Evolutionary conservation across 2,113 vertebrate species (phyloP).

Genomic region (Aegypius monachus): DNA sequence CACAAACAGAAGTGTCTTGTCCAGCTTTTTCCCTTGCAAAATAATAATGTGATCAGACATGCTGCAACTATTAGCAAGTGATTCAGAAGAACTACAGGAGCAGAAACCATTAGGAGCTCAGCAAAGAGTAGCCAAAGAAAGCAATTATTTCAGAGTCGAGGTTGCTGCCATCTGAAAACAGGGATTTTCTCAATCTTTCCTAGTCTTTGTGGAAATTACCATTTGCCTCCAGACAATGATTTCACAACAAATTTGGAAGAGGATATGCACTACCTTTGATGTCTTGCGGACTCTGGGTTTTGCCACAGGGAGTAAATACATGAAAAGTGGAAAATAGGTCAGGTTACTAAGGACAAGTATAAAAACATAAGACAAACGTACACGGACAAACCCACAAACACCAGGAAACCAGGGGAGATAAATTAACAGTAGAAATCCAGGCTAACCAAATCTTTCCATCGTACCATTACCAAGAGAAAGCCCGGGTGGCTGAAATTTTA

Average conservation of each 20-base stretch:
- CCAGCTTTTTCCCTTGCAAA: background rate
- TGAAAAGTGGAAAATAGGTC: background rate
- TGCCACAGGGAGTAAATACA: background rate
- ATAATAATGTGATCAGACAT: rapidly evolving
- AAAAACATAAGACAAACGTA: background rate
- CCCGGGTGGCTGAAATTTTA: background rate
- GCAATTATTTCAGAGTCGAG: background rate
- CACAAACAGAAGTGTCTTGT: background rate
- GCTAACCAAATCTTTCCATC: background rate
- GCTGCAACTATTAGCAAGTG: rapidly evolving
- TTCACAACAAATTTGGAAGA: background rate
- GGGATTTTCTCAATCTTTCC: background rate
- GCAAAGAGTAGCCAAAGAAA: background rate
- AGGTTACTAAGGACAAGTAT: background rate
- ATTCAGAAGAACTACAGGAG: background rate
- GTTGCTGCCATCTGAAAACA: background rate
- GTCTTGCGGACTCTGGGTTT: background rate
- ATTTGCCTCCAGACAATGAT: background rate
- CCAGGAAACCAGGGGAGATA: background rate
- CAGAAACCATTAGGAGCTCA: background rate
- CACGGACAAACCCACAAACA: background rate
- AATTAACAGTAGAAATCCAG: background rate
- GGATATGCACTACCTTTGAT: background rate
- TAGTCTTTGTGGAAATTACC: background rate
- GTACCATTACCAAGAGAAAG: background rate